Conservation (phyloP, 2,888 invertebrate genomes). For the Achlya flavicornis region DNA sequence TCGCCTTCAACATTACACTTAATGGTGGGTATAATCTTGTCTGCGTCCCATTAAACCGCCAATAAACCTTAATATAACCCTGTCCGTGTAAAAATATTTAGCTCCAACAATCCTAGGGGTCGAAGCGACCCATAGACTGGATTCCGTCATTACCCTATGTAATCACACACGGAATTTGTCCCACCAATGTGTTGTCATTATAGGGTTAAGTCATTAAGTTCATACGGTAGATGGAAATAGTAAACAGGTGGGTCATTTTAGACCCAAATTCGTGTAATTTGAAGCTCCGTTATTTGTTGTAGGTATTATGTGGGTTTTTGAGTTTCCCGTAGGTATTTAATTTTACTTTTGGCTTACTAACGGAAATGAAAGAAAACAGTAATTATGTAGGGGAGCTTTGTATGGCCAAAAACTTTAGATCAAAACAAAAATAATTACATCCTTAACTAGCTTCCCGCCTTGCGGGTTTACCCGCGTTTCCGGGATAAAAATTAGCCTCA, state of each 20-base stretch:
- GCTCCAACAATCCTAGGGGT: conserved; percentile 37
- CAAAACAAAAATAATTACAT: too few relatives aligned
- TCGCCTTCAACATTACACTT: conserved; percentile 33
- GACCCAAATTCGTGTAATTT: conserved; percentile 17
- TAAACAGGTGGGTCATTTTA: conserved; percentile 17
- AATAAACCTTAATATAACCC: conserved; percentile 21
- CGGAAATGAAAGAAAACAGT: too few relatives aligned
- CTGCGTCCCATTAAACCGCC: conserved; percentile 37
- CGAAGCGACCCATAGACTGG: conserved; percentile 10
- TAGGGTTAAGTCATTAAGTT: conserved; percentile 42
- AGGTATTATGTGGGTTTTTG: not conserved
- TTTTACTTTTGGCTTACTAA: not conserved
- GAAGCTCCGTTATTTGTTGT: conserved; percentile 8
- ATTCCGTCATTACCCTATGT: conserved; percentile 26
- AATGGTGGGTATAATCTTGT: conserved; percentile 25
- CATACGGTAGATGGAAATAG: conserved; percentile 29
- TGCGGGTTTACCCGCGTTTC: too few relatives aligned
- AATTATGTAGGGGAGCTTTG: too few relatives aligned
- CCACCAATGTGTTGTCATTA: conserved; percentile 36
- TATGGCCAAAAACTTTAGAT: too few relatives aligned
- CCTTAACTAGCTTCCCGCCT: too few relatives aligned
- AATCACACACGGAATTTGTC: conserved; percentile 50
- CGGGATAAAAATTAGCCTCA: too few relatives aligned
- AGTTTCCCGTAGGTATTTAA: not conserved
- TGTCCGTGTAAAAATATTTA: conserved; percentile 45